Conservation (phyloP, 2,888 invertebrate genomes). For the Tetranychus truncatus region DNA sequence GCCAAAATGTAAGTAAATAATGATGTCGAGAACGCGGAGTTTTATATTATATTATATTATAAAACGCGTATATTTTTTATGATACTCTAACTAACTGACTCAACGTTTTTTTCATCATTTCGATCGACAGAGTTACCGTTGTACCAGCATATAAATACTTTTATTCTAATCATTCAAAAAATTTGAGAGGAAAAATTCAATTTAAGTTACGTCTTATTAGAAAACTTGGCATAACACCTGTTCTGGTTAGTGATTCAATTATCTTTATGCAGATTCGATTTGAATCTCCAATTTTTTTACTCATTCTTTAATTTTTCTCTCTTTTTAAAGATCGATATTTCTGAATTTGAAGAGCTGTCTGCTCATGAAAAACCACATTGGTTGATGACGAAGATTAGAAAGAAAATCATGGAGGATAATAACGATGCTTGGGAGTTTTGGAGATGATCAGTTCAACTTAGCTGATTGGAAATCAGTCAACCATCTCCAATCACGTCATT, state of each 20-base stretch:
- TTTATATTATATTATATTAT: no score
- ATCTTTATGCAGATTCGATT: not conserved
- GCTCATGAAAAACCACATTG: not conserved
- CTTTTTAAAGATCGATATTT: not conserved
- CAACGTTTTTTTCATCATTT: no score
- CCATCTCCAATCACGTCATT: no score
- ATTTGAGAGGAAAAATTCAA: slow-evolving; percentile 1
- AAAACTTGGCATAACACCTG: not conserved
- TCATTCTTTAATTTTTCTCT: not conserved
- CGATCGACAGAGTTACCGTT: not conserved
- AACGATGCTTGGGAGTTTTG: not conserved
- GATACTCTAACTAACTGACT: no score
- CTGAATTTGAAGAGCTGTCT: not conserved
- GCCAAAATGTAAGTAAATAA: not conserved
- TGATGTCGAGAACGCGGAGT: no score
- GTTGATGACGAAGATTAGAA: not conserved
- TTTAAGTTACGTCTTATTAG: not conserved
- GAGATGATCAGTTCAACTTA: not conserved
- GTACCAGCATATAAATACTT: not conserved
- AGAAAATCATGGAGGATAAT: not conserved
- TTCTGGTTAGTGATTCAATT: not conserved
- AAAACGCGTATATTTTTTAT: no score
- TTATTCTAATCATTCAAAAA: not conserved
- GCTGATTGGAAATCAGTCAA: no score
- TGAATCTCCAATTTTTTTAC: not conserved